phyloP scores from a whole-genome alignment of 2,113 vertebrate genomes.

The Tychaedon coryphoeus region DNA sequence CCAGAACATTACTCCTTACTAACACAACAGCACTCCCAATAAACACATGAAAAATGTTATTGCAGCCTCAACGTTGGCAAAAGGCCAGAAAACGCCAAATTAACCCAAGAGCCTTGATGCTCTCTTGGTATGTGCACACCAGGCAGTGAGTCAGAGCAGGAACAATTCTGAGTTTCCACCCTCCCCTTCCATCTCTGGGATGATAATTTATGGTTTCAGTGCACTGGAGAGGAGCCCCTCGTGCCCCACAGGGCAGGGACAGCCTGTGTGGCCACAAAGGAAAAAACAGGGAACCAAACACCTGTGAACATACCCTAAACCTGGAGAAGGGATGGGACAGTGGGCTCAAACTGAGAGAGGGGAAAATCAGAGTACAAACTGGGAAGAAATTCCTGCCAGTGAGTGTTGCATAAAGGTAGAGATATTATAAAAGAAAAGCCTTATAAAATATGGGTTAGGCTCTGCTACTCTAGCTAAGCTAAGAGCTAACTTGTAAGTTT shows the following conservation, averaged over 20 bases:
- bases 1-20: background rate
- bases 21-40: background rate
- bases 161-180: background rate
- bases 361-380: rapidly evolving
- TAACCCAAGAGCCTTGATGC: background rate
- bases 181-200: background rate
- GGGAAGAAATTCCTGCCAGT: background rate
- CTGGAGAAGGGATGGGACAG: background rate
- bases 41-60: rapidly evolving
- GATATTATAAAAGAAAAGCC: background rate
- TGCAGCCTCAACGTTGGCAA: background rate
- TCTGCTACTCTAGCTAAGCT: background rate
- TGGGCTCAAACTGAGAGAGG: background rate
- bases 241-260: background rate
- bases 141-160: background rate
- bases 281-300: background rate
- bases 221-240: background rate
- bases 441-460: background rate
- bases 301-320: background rate
- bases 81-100: background rate
- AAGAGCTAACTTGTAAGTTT: background rate
- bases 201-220: background rate
- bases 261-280: background rate
- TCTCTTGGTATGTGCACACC: rapidly evolving
- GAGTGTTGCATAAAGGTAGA: background rate